phyloP scores from a whole-genome alignment of 2,888 invertebrate species.

The Ganaspis brasiliensis region DNA sequence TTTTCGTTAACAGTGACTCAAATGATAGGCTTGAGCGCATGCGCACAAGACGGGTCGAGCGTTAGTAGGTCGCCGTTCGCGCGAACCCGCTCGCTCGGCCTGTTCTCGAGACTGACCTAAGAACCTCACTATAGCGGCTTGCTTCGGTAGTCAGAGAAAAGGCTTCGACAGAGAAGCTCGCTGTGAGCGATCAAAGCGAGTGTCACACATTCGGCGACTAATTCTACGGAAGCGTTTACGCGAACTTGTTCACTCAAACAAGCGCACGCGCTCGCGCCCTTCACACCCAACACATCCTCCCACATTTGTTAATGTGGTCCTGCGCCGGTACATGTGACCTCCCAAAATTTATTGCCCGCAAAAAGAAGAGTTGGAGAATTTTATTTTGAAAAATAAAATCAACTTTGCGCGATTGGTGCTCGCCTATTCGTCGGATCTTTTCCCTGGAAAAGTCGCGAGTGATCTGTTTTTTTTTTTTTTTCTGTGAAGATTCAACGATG shows the following conservation, averaged over 20 bases:
- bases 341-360: not conserved
- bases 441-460: constrained; percentile 46
- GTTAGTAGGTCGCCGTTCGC: constrained; percentile 70
- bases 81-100: constrained; percentile 50
- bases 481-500: constrained; percentile 63
- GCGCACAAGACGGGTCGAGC: constrained; percentile 53
- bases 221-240: constrained; percentile 26
- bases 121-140: constrained; percentile 39
- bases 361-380: constrained; percentile 12
- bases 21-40: constrained; percentile 54
- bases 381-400: too few relatives aligned
- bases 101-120: constrained; percentile 46
- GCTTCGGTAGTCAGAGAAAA: constrained; percentile 58
- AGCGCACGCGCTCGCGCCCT: constrained; percentile 3
- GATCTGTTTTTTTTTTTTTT: not conserved
- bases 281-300: constrained; percentile 1
- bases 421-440: not conserved
- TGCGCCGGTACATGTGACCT: constrained; percentile 5
- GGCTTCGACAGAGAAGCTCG: constrained; percentile 57
- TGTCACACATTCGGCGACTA: constrained; percentile 28
- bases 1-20: constrained; percentile 30
- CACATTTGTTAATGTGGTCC: constrained; percentile 22
- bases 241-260: constrained; percentile 1
- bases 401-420: not conserved
- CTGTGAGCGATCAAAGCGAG: constrained; percentile 44